Percentiles rank a stretch among this genome's conserved stretches.
Evolutionary conservation across 2,888 invertebrate species (phyloP).

Genomic region (Dasysyrphus tricinctus): DNA sequence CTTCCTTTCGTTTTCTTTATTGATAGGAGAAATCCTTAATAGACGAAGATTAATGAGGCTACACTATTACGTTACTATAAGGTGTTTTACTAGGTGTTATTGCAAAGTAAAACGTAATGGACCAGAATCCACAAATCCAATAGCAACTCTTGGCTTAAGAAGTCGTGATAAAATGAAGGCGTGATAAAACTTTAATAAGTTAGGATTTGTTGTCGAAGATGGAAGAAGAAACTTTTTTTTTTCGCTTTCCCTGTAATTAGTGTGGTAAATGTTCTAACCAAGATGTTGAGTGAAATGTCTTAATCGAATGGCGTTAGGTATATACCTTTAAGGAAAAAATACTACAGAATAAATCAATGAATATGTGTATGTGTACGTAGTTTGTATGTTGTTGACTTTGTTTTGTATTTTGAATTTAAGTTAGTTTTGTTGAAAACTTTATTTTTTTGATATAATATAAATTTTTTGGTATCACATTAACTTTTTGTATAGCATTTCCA

Average conservation of each 20-base stretch:
- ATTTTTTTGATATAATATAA: neutral
- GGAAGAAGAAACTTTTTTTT: slow-evolving; percentile 54
- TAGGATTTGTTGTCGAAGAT: slow-evolving; percentile 55
- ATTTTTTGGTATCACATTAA: no score
- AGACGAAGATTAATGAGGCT: slow-evolving; percentile 70
- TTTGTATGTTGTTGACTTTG: neutral
- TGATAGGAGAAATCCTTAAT: slow-evolving; percentile 46
- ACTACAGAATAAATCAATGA: neutral
- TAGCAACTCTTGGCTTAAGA: slow-evolving; percentile 34
- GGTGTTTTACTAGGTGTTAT: slow-evolving; percentile 34
- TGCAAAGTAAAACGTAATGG: slow-evolving; percentile 34
- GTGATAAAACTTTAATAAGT: slow-evolving; percentile 70
- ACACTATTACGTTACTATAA: neutral
- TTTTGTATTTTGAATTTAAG: neutral
- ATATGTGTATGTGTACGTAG: no score
- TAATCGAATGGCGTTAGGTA: slow-evolving; percentile 33
- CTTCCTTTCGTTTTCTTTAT: slow-evolving; percentile 21
- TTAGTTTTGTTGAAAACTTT: neutral
- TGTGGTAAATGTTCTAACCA: slow-evolving; percentile 17
- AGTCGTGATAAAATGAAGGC: slow-evolving; percentile 41
- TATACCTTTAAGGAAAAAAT: slow-evolving; percentile 1
- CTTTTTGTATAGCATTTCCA: no score
- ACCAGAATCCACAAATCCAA: slow-evolving; percentile 53
- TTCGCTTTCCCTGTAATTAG: slow-evolving; percentile 59
- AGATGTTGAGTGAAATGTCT: slow-evolving; percentile 41